Evolutionary conservation across 2,888 invertebrate genomes (phyloP).

Genomic region (Rotaria sp.): DNA sequence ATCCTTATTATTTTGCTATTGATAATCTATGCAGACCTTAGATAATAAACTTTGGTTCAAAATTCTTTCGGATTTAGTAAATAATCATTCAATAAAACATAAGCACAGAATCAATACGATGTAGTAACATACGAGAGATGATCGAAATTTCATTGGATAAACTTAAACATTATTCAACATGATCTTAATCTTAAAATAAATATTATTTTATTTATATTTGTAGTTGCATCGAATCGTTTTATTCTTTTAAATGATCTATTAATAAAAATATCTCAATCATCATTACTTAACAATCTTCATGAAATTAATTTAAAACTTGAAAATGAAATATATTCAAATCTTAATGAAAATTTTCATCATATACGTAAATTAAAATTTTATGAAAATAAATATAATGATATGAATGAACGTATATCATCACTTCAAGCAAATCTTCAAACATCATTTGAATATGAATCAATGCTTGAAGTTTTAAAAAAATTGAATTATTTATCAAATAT

Average conservation of each 20-base stretch:
- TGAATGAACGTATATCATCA: neutral
- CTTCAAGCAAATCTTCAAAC: constrained; percentile 1
- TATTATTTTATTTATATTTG: neutral
- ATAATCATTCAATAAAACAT: too few relatives aligned
- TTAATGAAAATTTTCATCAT: neutral
- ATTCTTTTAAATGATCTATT: neutral
- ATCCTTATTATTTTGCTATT: too few relatives aligned
- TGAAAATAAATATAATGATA: neutral
- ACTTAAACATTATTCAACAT: too few relatives aligned
- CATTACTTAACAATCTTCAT: neutral
- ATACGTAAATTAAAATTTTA: constrained; percentile 9
- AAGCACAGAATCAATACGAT: too few relatives aligned
- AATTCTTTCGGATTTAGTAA: too few relatives aligned
- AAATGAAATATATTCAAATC: neutral
- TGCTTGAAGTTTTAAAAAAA: constrained; percentile 34
- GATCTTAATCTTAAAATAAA: too few relatives aligned
- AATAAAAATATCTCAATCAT: neutral
- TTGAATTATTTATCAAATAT: constrained; percentile 30
- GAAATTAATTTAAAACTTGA: neutral
- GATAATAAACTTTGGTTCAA: too few relatives aligned
- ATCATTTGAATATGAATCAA: constrained; percentile 32
- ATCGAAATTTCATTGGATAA: too few relatives aligned
- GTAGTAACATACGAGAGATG: too few relatives aligned
- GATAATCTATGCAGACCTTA: too few relatives aligned
- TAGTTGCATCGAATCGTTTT: neutral